phyloP scores from a whole-genome alignment of 2,113 vertebrate genomes.

The Piaya cayana region DNA sequence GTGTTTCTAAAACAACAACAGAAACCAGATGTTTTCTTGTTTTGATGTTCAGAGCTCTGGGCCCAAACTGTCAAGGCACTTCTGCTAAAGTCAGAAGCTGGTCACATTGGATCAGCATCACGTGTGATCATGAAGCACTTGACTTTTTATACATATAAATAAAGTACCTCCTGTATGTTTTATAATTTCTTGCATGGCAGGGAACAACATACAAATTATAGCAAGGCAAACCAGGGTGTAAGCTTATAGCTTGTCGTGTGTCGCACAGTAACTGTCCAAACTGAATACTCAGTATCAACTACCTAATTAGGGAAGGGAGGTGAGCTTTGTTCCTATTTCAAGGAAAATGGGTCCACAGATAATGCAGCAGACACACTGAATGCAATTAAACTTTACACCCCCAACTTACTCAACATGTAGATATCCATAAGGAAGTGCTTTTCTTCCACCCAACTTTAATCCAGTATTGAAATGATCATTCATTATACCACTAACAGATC shows the following conservation, averaged over 20 bases:
- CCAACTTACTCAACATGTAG: background rate
- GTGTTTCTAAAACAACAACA: constrained; percentile 27
- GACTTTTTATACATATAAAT: too few species aligned
- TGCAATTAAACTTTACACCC: background rate
- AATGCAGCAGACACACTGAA: background rate
- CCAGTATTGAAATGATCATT: background rate
- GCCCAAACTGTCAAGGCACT: background rate
- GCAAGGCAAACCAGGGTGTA: background rate
- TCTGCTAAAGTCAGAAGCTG: background rate
- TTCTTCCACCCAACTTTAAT: background rate
- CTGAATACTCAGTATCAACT: background rate
- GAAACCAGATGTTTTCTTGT: constrained; percentile 33
- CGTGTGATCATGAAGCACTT: rapidly evolving
- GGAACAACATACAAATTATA: background rate
- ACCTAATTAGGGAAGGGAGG: background rate
- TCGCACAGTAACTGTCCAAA: background rate
- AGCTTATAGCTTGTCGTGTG: background rate
- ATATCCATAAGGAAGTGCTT: background rate
- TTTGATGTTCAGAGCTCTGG: background rate
- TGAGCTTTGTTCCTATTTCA: background rate
- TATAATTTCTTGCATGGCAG: background rate
- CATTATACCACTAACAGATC: background rate
- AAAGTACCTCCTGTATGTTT: background rate
- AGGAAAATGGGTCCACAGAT: background rate
- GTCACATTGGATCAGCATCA: background rate